Percentiles rank a stretch among this genome's conserved stretches.
Evolutionary conservation across 2,797 vertebrate genomes (phyloP).

Genomic region (Emys orbicularis): DNA sequence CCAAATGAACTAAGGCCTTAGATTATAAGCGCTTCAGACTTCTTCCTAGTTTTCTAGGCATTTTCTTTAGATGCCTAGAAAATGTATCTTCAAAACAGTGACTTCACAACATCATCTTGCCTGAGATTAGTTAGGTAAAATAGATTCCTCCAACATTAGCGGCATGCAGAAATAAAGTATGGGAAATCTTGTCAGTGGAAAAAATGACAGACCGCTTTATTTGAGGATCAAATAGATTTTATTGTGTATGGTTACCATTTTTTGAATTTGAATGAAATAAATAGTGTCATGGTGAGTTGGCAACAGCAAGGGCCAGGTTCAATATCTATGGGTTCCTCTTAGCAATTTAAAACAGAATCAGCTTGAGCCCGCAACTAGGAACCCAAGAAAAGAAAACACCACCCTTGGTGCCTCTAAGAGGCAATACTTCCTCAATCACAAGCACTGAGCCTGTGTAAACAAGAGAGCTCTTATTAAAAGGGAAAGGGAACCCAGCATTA

Average conservation of each 20-base stretch:
- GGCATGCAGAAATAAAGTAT: background rate
- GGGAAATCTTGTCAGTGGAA: background rate
- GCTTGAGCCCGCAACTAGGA: too few species aligned
- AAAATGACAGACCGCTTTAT: background rate
- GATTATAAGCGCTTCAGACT: background rate
- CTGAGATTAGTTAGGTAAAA: background rate
- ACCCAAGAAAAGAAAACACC: too few species aligned
- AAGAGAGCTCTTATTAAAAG: too few species aligned
- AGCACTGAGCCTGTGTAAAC: too few species aligned
- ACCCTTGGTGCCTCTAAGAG: background rate
- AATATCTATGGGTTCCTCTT: too few species aligned
- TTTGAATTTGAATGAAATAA: background rate
- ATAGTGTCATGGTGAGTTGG: background rate
- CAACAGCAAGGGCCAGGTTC: too few species aligned
- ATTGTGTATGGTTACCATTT: background rate
- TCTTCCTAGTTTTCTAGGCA: background rate
- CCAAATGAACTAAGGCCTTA: background rate
- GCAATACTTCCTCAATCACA: too few species aligned
- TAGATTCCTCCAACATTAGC: background rate
- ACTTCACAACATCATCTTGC: background rate
- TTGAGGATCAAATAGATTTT: background rate
- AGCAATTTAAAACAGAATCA: too few species aligned
- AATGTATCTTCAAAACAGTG: background rate
- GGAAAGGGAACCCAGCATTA: too few species aligned
- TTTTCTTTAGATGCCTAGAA: background rate